phyloP scores from a whole-genome alignment of 1,140 invertebrate species.

The Lasaia peninsularis region DNA sequence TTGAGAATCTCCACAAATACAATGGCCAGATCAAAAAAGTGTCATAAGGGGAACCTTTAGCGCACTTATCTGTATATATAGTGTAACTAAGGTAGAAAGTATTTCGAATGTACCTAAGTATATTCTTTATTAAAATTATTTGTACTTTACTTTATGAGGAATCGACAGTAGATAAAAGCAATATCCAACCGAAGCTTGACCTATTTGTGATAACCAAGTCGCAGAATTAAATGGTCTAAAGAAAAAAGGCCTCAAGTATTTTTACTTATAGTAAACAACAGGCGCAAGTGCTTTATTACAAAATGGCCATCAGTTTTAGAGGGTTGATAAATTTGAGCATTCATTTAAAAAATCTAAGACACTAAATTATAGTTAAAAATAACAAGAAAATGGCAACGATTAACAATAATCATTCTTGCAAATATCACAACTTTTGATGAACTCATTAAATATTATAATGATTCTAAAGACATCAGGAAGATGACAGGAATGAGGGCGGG shows the following conservation, averaged over 20 bases:
- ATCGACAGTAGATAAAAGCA: neutral
- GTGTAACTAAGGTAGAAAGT: slow-evolving; percentile 5
- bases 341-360: neutral
- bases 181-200: neutral
- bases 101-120: slow-evolving; percentile 3
- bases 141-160: neutral
- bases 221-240: neutral
- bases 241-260: no score
- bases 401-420: no score
- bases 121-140: slow-evolving; percentile 1
- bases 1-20: neutral
- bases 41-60: neutral
- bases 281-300: neutral
- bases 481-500: no score
- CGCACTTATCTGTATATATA: neutral
- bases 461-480: no score
- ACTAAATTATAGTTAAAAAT: no score
- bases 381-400: no score
- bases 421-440: no score
- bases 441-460: no score
- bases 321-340: neutral
- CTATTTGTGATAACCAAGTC: neutral
- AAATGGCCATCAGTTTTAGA: neutral
- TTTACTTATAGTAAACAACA: neutral
- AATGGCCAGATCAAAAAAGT: neutral